Evolutionary conservation across 92 coral and sea anemone species (phyloP).

Genomic region (Heteractis magnifica): DNA sequence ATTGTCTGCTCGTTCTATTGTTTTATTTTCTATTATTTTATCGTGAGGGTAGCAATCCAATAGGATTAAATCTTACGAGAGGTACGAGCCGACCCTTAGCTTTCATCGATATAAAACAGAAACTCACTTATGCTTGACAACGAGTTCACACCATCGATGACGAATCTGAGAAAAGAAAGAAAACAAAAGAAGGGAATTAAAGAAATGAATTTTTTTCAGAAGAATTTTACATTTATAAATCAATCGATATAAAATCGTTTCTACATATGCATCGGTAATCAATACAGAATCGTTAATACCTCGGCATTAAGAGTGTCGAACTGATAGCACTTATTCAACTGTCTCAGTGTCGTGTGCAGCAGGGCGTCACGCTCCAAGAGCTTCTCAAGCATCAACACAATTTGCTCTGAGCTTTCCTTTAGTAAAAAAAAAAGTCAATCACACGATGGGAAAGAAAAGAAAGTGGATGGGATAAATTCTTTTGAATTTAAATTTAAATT

Average conservation of each 20-base stretch:
- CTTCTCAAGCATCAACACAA: conserved; percentile 89
- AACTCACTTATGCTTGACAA: conserved; percentile 91
- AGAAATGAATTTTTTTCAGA: background rate
- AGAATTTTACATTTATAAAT: background rate
- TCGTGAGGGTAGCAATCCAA: no score
- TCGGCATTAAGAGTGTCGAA: conserved; percentile 84
- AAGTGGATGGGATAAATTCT: background rate
- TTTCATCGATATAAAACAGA: background rate
- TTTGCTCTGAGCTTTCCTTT: conserved; percentile 80
- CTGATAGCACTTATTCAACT: conserved; percentile 79
- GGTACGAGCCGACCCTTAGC: no score
- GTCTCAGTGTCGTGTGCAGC: conserved; percentile 84
- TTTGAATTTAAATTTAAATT: no score
- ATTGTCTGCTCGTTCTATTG: no score
- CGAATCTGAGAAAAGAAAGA: conserved; percentile 71
- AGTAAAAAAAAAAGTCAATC: background rate
- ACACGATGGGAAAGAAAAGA: background rate
- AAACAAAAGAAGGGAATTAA: background rate
- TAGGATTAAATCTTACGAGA: no score
- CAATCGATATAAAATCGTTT: background rate
- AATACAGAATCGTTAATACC: conserved; percentile 42
- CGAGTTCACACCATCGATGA: conserved; percentile 99
- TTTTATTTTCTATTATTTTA: no score
- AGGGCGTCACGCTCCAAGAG: conserved; percentile 84
- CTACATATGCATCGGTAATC: background rate